These are phyloP conservation scores for Axinella damicornis DNA, from an alignment of 37 sponge, comb jelly and placozoan genomes.

Conservation along the genomic window DNA sequence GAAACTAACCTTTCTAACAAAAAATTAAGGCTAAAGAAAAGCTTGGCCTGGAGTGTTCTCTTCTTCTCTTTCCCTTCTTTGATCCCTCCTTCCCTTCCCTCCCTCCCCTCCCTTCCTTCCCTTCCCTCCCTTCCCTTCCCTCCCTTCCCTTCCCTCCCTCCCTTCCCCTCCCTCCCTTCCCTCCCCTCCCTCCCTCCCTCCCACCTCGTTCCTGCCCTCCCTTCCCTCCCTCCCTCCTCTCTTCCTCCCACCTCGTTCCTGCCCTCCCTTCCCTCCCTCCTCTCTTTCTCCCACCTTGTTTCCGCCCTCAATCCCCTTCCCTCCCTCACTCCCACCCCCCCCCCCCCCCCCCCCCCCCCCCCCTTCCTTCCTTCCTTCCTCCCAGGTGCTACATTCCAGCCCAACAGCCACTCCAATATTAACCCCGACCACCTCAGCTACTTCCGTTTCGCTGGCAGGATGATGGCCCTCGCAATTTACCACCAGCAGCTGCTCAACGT, in stretches of 20 bases:
- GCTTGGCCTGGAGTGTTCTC: too few relatives aligned
- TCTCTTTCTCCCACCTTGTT: too few relatives aligned
- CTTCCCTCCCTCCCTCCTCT: too few relatives aligned
- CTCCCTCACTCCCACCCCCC: neutral
- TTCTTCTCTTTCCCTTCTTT: too few relatives aligned
- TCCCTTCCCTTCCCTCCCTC: too few relatives aligned
- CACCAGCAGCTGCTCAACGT: conserved; percentile 93
- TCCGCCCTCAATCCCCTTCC: too few relatives aligned
- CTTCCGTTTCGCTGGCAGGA: conserved; percentile 92
- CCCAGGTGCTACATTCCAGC: conserved; percentile 93
- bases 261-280: too few relatives aligned
- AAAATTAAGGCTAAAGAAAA: neutral
- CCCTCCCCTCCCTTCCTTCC: neutral
- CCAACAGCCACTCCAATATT: conserved; percentile 90
- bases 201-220: too few relatives aligned
- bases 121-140: too few relatives aligned
- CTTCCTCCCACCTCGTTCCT: too few relatives aligned
- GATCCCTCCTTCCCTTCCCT: neutral
- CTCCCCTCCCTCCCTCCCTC: too few relatives aligned
- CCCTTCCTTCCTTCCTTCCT: neutral
- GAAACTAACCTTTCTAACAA: neutral
- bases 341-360: neutral
- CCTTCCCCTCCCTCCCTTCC: too few relatives aligned
- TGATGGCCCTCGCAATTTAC: conserved; percentile 91
- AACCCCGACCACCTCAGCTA: conserved; percentile 97